Conservation (phyloP, 2,888 invertebrate genomes). For the Agonopterix subpropinquella region DNA sequence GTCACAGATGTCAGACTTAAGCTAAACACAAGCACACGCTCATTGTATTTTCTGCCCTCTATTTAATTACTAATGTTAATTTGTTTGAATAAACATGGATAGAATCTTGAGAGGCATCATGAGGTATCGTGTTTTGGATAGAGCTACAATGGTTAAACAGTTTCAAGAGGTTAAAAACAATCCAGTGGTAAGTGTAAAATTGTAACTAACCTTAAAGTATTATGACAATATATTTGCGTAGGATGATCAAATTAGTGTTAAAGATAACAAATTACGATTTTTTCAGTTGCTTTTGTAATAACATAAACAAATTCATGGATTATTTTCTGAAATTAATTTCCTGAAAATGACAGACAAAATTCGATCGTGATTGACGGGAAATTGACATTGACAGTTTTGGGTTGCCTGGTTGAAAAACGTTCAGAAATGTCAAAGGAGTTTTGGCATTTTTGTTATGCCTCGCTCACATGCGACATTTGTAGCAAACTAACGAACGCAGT, state of each 20-base stretch:
- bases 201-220: slow-evolving; percentile 26
- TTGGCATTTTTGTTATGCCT: not conserved
- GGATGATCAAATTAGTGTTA: no score
- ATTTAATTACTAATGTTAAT: not conserved
- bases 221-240: not conserved
- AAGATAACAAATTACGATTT: no score
- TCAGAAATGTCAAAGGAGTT: not conserved
- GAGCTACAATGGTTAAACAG: slow-evolving; percentile 93
- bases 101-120: slow-evolving; percentile 92
- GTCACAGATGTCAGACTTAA: slow-evolving; percentile 58
- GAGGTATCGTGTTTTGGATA: slow-evolving; percentile 88
- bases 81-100: slow-evolving; percentile 77
- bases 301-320: no score
- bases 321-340: no score
- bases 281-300: no score
- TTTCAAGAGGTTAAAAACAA: slow-evolving; percentile 82
- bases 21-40: slow-evolving; percentile 13
- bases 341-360: no score
- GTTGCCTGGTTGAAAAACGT: not conserved
- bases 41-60: not conserved
- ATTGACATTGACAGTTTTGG: not conserved
- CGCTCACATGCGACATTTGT: not conserved
- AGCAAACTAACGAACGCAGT: no score
- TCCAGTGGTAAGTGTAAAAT: slow-evolving; percentile 69
- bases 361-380: no score